These are phyloP conservation scores for Centrocercus urophasianus DNA, from an alignment of 2,113 vertebrate genomes.

Conservation along the genomic window DNA sequence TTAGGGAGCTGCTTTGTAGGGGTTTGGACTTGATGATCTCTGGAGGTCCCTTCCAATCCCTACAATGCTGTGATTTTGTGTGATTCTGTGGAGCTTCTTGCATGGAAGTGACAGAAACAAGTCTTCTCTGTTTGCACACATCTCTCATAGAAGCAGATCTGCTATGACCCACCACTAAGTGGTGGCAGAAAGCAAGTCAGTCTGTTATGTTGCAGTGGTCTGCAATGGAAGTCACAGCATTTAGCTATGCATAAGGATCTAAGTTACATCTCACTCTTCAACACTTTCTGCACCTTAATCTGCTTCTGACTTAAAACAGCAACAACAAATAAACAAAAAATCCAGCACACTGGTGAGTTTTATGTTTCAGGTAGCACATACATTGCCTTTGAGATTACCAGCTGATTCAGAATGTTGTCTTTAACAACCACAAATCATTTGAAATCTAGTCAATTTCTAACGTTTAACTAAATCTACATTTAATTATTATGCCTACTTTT, in stretches of 20 bases:
- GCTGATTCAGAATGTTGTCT: neutral
- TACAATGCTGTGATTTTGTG: too few relatives aligned
- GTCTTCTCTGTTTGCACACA: neutral
- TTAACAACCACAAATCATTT: neutral
- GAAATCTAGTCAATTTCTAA: neutral
- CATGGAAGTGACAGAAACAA: neutral
- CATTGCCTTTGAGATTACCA: neutral
- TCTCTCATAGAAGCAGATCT: neutral
- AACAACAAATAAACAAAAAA: neutral
- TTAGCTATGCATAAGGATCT: slow-evolving; percentile 3
- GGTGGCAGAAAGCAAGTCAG: neutral
- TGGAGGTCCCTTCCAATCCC: too few relatives aligned
- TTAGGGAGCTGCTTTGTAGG: too few relatives aligned
- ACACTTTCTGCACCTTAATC: neutral
- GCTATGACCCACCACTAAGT: neutral
- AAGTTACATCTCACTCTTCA: neutral
- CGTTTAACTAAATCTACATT: neutral
- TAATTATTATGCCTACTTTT: neutral
- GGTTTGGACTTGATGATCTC: too few relatives aligned
- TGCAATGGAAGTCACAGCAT: neutral
- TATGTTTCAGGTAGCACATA: neutral
- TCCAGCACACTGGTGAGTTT: neutral
- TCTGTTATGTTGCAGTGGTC: neutral
- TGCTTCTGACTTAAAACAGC: neutral
- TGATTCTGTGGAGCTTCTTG: neutral